Evolutionary conservation across 2,113 vertebrate genomes (phyloP), one percentile per base, ranked within the genome.

Genomic region (Aphelocoma coerulescens): DNA sequence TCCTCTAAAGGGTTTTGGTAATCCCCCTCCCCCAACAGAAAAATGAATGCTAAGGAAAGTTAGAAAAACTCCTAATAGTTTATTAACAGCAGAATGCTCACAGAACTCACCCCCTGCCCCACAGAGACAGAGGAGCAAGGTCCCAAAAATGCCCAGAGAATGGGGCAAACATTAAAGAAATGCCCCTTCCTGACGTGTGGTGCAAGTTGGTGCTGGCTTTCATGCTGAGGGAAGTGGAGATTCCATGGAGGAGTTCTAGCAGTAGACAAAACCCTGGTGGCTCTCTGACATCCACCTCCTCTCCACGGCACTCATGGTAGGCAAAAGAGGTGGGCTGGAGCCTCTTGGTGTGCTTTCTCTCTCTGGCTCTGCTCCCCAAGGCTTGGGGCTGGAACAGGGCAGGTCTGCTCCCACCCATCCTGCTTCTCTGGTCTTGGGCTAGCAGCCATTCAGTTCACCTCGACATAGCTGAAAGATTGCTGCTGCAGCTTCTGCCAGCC

Each of bases 341-440:
- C 8, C 39, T 54, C 26, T 62, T 13, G 37, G 39, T 62, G 26
- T 11, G 7, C 26, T 27, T 72, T 27, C 6, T 63, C 19, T 72
- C 20, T 13, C 7, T 52, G 27, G 33, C 13, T 54, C 1, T 0
- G 21, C 27, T 62, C 14, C 17, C 11, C 48, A 37, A 13, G 26
- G 5, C 16, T 27, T 44, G 19, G 10, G 57, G 37, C 46, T 26
- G 26, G 39, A 37, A 32, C 0, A 1, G 39, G 4, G 6, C 0
- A 0, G 13, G 11, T 7, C 33, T 0, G 0, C 21, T 54, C 14
- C 28, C 3, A 1, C 14, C 9, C 0, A 7, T 66, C 27, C 14
- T 0, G 0, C 5, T 46, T 18, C 68, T 63, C 58, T 39, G 7
- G 8, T 54, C 33, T 62, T 0, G 0, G 57, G 8, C 16, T 24